Percentiles rank a stretch among this genome's conserved stretches.
These are phyloP conservation scores for Leucozona laternaria DNA, from an alignment of 2,888 invertebrate species.

Conservation along the genomic window DNA sequence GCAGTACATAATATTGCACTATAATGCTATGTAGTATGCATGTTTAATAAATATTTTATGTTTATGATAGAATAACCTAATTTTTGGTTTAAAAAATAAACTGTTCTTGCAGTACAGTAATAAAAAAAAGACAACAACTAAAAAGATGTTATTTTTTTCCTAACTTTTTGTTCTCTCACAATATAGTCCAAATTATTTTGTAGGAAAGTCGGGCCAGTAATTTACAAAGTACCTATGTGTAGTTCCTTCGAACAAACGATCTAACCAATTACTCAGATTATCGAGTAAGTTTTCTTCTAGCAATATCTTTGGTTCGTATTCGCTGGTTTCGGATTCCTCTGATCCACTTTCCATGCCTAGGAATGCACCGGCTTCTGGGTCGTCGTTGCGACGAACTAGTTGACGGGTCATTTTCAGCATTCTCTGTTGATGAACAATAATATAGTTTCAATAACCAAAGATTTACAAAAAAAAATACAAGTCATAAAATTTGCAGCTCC, in stretches of 20 bases:
- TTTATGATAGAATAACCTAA: constrained; percentile 49
- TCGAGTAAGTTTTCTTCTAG: constrained; percentile 92
- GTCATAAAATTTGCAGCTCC: too few relatives aligned
- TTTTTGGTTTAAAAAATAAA: constrained; percentile 43
- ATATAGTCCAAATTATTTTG: constrained; percentile 86
- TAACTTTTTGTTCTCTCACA: constrained; percentile 1
- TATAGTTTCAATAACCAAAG: background rate
- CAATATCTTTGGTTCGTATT: constrained; percentile 84
- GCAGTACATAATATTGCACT: background rate
- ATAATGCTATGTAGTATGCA: background rate
- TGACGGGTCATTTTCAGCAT: constrained; percentile 89
- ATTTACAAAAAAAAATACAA: too few relatives aligned
- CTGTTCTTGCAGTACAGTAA: constrained; percentile 49
- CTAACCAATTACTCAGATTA: constrained; percentile 97
- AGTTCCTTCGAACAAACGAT: constrained; percentile 97
- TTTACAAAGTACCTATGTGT: constrained; percentile 98
- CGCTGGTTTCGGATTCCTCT: constrained; percentile 86
- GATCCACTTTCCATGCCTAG: constrained; percentile 91
- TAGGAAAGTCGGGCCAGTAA: constrained; percentile 98
- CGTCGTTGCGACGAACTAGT: constrained; percentile 84
- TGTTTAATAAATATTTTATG: constrained; percentile 40
- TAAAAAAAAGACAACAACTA: constrained; percentile 55
- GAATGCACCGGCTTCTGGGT: constrained; percentile 93
- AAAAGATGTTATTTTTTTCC: constrained; percentile 24
- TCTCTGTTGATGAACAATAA: constrained; percentile 83